A percentile compares a stretch with the other conserved stretches of the same genome.
Evolutionary conservation across 2,113 vertebrate genomes (phyloP).

Genomic region (Pelusios castaneus): DNA sequence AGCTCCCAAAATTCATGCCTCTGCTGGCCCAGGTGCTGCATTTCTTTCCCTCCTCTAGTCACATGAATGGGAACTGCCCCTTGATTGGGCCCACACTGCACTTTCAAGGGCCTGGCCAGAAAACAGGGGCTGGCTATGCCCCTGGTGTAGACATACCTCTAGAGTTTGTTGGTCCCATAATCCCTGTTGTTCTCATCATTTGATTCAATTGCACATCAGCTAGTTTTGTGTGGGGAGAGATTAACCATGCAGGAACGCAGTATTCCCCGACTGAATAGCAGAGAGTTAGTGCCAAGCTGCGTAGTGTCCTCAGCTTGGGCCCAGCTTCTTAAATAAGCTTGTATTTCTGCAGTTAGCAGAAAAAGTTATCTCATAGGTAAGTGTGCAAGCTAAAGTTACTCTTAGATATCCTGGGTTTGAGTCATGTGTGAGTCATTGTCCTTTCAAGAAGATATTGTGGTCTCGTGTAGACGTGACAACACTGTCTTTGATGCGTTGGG

Average conservation of each 20-base stretch:
- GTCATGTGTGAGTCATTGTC: not conserved
- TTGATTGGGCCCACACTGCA: no score
- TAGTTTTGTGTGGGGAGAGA: not conserved
- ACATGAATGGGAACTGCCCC: no score
- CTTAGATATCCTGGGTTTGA: not conserved
- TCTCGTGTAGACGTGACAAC: not conserved
- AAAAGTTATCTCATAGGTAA: not conserved
- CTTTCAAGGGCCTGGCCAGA: no score
- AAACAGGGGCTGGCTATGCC: no score
- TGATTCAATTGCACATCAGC: not conserved
- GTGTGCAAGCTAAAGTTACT: no score
- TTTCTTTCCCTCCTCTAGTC: no score
- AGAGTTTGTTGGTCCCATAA: not conserved
- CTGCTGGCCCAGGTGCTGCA: no score
- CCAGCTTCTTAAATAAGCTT: not conserved
- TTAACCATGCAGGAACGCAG: not conserved
- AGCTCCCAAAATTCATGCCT: no score
- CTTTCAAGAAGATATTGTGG: not conserved
- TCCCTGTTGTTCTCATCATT: not conserved
- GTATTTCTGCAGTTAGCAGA: not conserved
- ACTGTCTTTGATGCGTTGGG: not conserved
- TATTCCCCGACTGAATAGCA: not conserved
- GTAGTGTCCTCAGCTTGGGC: not conserved
- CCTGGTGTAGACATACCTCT: no score
- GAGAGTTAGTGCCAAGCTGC: not conserved